Base-by-base conservation (phyloP, 2,888 invertebrate genomes). In the Morpho helenor region DNA sequence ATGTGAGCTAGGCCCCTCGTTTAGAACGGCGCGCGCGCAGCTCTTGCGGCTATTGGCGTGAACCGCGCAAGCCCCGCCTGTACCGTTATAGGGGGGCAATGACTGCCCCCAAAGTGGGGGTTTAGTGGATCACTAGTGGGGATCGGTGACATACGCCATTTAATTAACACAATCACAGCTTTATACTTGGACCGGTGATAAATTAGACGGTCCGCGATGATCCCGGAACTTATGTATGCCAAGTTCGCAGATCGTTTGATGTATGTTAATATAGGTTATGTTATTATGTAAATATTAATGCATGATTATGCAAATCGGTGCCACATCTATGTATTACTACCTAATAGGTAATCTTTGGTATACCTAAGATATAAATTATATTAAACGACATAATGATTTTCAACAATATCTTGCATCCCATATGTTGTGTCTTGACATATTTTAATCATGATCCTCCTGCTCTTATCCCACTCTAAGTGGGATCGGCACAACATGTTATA, bases 31-130 rank as follows among this genome's bases (percentile, higher is more conserved):
- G 82, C 75, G 72, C 68, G 81, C 77, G 79, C 76, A 70, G 70
- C 81, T 76, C 76, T 80, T 74, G 77, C 80, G 73, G 80, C 82
- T 82, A 89, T 89, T 89, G 89, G 89, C 84, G 88, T 85, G 75
- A 74, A 74, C 72, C 66, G 67, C 75, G 70, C 70, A 83, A 69
- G 87, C 89, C 83, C 77, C 89, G 89, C 89, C 89, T 87, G 85
- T 80, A 85, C 88, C 87, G 89, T 87, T 87, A 87, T 75, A 82
- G 84, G 79, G 87, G 87, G 87, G 87, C 83, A 85, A 68, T 82
- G 82, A 82, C 84, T 82, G 81, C 80, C 84, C 31, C 78, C 76
- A 82, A 83, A 84, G 85, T 80, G 88, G 88, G 88, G 87, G 75
- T 64, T 82, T 82, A 79, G 76, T 85, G 77, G 84, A 82, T 80